Conservation (phyloP, 2,888 invertebrate species). For the Selenia dentaria region DNA sequence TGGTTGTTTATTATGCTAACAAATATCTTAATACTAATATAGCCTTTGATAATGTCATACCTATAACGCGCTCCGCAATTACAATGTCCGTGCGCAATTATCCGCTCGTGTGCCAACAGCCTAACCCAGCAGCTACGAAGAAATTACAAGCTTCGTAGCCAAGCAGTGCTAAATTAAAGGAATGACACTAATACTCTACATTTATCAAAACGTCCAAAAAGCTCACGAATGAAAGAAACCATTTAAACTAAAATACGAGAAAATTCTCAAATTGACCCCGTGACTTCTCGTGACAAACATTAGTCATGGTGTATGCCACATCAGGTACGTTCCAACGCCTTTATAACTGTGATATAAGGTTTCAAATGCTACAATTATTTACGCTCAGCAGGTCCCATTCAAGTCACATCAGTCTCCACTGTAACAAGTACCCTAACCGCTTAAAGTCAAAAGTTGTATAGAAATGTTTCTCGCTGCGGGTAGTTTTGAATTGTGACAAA, state of each 20-base stretch:
- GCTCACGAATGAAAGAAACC: not conserved
- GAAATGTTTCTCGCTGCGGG: conserved; percentile 7
- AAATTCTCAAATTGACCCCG: conserved; percentile 11
- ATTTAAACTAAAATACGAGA: conserved; percentile 2
- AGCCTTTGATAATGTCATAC: no score
- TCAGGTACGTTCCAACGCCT: not conserved
- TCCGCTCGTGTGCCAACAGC: no score
- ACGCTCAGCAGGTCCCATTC: conserved; percentile 16
- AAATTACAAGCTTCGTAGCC: no score
- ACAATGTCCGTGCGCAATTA: no score
- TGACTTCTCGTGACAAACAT: conserved; percentile 18
- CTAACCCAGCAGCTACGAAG: no score
- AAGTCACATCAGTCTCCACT: conserved; percentile 3
- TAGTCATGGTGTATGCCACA: conserved; percentile 1
- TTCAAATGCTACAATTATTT: conserved; percentile 7
- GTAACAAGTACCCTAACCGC: conserved; percentile 3
- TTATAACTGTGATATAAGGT: conserved; percentile 6
- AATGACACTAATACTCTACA: no score
- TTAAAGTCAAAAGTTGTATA: conserved; percentile 1
- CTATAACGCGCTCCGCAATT: no score
- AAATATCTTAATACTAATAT: no score
- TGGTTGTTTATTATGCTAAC: no score
- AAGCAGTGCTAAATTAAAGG: no score
- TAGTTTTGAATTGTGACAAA: conserved; percentile 8
- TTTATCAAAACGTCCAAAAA: no score